Conservation (phyloP, 2,888 invertebrate genomes). For the Hirtodrosophila trivittata region DNA sequence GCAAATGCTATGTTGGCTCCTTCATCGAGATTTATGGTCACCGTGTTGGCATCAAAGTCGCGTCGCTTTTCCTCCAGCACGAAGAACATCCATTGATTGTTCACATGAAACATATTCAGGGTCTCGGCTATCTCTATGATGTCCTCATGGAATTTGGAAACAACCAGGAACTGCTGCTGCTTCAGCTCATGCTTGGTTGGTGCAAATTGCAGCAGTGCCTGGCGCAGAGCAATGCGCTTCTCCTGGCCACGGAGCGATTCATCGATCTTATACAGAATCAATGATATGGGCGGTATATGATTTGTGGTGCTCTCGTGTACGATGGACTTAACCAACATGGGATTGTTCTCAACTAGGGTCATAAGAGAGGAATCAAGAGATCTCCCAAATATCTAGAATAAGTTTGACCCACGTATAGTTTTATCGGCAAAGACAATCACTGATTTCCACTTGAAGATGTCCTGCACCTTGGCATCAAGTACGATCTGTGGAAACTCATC, state of each 20-base stretch:
- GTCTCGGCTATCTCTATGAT: constrained; percentile 89
- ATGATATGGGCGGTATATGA: constrained; percentile 79
- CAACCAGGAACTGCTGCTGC: constrained; percentile 78
- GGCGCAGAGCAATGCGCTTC: constrained; percentile 70
- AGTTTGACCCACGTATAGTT: constrained; percentile 87
- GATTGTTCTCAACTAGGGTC: constrained; percentile 68
- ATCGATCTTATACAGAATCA: constrained; percentile 81
- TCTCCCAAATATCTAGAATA: not conserved
- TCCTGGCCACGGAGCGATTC: constrained; percentile 73
- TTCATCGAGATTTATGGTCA: constrained; percentile 87
- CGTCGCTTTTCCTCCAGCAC: constrained; percentile 86
- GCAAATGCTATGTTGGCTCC: constrained; percentile 93
- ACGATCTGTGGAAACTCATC: constrained; percentile 91
- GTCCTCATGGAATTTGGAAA: constrained; percentile 84
- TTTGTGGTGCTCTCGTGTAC: constrained; percentile 79
- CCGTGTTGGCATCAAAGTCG: constrained; percentile 84
- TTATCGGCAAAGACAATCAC: constrained; percentile 90
- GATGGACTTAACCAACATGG: constrained; percentile 78
- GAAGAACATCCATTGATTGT: constrained; percentile 92
- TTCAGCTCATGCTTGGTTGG: constrained; percentile 49
- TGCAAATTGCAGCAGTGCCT: constrained; percentile 70
- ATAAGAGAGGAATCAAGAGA: too few relatives aligned
- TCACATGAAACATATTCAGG: constrained; percentile 88
- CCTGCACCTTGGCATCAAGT: constrained; percentile 88
- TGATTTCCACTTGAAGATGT: constrained; percentile 89